A percentile compares a stretch with the other conserved stretches of the same genome.
These are phyloP conservation scores for Syngnathus rostellatus DNA, from an alignment of 2,797 vertebrate species.

Conservation along the genomic window DNA sequence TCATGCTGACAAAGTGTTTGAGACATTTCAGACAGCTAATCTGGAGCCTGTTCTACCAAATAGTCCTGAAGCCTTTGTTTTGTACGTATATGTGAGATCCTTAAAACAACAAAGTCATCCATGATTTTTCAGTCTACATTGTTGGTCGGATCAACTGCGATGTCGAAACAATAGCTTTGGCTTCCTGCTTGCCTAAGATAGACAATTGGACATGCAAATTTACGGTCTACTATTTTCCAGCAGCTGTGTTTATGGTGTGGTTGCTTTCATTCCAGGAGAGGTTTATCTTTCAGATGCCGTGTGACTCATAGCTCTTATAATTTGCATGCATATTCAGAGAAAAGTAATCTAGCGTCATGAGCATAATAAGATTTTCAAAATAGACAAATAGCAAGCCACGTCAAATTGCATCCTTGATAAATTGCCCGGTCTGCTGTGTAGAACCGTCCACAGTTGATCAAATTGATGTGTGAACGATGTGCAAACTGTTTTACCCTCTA, in stretches of 20 bases:
- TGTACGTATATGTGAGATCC: conserved; percentile 26
- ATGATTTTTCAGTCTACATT: conserved; percentile 27
- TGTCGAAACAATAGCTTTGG: too few relatives aligned
- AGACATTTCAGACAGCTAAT: conserved; percentile 37
- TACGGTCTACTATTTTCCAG: not conserved
- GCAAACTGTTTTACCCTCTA: not conserved
- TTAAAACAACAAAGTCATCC: conserved; percentile 35
- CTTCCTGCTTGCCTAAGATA: not conserved
- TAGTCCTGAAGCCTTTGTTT: conserved; percentile 29
- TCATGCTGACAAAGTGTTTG: conserved; percentile 27
- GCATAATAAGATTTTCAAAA: not conserved
- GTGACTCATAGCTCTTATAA: not conserved
- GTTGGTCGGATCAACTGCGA: conserved; percentile 9
- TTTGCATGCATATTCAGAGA: not conserved
- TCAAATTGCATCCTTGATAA: conserved; percentile 5
- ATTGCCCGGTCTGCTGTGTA: not conserved
- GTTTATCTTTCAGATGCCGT: not conserved
- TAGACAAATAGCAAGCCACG: not conserved
- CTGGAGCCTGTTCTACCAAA: conserved; percentile 28
- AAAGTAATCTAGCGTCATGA: not conserved
- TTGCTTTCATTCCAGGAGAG: not conserved
- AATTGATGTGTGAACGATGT: not conserved
- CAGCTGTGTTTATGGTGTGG: not conserved
- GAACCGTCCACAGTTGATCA: conserved; percentile 13
- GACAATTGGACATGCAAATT: not conserved